Conservation (phyloP, 2,113 vertebrate genomes). For the Pterocles burchelli region DNA sequence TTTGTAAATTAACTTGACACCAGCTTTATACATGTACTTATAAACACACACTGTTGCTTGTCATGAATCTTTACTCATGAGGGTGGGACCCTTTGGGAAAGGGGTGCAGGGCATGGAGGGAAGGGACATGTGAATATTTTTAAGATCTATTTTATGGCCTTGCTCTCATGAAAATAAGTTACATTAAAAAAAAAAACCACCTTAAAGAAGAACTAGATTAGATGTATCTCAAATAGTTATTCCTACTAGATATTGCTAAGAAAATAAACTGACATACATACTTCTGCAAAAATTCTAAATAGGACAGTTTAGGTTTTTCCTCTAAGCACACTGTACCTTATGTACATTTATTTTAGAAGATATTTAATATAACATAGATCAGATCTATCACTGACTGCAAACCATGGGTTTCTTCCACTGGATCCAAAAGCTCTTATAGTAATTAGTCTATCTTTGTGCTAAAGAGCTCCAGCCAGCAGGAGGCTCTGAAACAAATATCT, state of each 20-base stretch:
- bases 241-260: background rate
- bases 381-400: background rate
- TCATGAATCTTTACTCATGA: background rate
- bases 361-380: background rate
- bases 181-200: background rate
- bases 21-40: accelerated
- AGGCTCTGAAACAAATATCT: background rate
- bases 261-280: background rate
- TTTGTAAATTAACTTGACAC: background rate
- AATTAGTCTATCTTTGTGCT: background rate
- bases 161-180: background rate
- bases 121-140: background rate
- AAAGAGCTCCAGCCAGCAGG: background rate
- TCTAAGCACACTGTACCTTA: background rate
- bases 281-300: background rate
- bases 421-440: background rate
- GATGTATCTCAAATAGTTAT: background rate
- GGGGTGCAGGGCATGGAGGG: background rate
- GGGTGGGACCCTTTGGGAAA: background rate
- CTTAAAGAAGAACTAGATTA: background rate
- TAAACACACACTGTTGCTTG: accelerated
- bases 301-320: background rate
- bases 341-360: background rate
- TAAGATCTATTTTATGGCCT: background rate
- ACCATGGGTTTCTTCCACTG: background rate